Conservation (phyloP, 1,140 invertebrate genomes). For the Trichonephila clavipes region DNA sequence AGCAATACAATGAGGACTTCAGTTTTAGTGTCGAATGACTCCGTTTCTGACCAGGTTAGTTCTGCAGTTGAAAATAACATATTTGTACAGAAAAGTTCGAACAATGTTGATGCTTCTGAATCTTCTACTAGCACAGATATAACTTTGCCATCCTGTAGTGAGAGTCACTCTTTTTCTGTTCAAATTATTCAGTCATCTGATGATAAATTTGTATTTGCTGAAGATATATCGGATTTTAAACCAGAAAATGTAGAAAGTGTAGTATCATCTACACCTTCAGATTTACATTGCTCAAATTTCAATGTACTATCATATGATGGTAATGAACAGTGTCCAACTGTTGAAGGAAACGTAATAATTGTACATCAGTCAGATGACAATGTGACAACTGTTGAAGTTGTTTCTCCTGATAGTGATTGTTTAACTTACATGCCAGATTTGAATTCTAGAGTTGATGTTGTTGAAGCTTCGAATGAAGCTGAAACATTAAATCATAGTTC, state of each 20-base stretch:
- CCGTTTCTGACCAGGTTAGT: slow-evolving; percentile 23
- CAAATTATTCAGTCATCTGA: slow-evolving; percentile 37
- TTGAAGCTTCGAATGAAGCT: slow-evolving; percentile 52
- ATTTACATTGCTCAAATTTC: neutral
- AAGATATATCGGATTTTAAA: slow-evolving; percentile 16
- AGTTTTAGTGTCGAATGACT: slow-evolving; percentile 9
- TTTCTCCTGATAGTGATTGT: neutral
- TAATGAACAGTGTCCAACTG: slow-evolving; percentile 32
- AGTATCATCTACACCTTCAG: slow-evolving; percentile 59
- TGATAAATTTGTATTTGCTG: neutral
- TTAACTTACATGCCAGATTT: neutral
- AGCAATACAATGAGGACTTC: neutral
- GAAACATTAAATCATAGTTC: slow-evolving; percentile 40
- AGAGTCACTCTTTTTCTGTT: neutral
- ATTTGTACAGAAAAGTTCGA: neutral
- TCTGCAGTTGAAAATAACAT: slow-evolving; percentile 36
- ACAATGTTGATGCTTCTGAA: slow-evolving; percentile 27
- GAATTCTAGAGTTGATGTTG: slow-evolving; percentile 2
- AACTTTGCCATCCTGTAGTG: slow-evolving; percentile 13
- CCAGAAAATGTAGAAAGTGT: slow-evolving; percentile 28
- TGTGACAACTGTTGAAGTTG: neutral
- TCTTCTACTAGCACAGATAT: neutral
- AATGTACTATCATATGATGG: slow-evolving; percentile 2
- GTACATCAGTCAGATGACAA: neutral
- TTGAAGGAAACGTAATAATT: slow-evolving; percentile 37